phyloP scores from a whole-genome alignment of 1,140 invertebrate species.

The Drosophila ananassae region DNA sequence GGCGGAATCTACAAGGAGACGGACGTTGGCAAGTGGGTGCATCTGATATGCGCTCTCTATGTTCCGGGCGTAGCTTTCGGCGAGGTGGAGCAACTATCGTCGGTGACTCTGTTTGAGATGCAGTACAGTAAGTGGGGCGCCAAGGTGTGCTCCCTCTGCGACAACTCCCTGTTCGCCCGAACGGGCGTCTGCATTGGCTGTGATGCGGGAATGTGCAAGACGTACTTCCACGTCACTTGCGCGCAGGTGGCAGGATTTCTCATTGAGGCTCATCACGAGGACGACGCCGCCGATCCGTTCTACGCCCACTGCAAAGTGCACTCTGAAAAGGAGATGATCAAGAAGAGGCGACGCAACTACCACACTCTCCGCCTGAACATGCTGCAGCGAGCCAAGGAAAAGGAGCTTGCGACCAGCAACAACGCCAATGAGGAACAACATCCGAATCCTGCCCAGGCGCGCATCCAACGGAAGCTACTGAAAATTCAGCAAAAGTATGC shows the following conservation, averaged over 20 bases:
- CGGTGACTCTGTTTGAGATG: conserved; percentile 97
- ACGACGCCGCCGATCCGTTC: conserved; percentile 98
- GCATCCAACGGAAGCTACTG: conserved; percentile 91
- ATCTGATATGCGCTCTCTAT: conserved; percentile 98
- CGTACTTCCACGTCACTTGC: conserved; percentile 99
- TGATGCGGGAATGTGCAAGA: conserved; percentile 98
- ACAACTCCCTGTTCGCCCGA: conserved; percentile 92
- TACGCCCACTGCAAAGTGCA: conserved; percentile 98
- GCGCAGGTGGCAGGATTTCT: conserved; percentile 96
- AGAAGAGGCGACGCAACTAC: conserved; percentile 93
- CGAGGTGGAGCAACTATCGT: conserved; percentile 94
- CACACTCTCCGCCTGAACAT: conserved; percentile 93
- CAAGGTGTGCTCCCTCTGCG: conserved; percentile 93
- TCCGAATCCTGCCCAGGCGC: conserved; percentile 87
- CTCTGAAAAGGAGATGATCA: conserved; percentile 92
- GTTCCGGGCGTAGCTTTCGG: conserved; percentile 98
- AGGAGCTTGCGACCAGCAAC: conserved; percentile 71
- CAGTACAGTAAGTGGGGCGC: conserved; percentile 97
- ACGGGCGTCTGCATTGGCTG: conserved; percentile 98
- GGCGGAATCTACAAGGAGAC: conserved; percentile 98
- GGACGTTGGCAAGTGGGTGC: conserved; percentile 98
- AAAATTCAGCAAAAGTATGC: conserved; percentile 91
- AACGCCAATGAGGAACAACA: conserved; percentile 82
- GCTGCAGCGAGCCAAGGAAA: conserved; percentile 79
- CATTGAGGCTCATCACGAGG: conserved; percentile 96